These are phyloP conservation scores for Tachystola acroxantha DNA, from an alignment of 2,888 invertebrate species.

Conservation along the genomic window DNA sequence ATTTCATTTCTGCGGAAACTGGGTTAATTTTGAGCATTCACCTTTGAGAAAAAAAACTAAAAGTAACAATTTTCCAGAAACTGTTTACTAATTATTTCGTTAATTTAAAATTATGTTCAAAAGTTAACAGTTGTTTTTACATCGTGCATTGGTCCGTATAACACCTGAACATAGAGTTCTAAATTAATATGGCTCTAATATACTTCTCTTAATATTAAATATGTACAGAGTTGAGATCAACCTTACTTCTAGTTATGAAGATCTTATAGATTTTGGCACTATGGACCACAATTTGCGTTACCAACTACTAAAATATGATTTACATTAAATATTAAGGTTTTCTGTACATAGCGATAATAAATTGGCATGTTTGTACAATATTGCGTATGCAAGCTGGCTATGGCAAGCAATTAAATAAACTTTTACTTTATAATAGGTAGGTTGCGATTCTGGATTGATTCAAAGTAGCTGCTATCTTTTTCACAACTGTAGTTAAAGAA, in stretches of 20 bases:
- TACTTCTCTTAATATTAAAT: conserved; percentile 27
- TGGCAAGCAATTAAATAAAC: conserved; percentile 30
- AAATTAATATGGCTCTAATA: conserved; percentile 23
- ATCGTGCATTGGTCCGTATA: too few relatives aligned
- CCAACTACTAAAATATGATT: conserved; percentile 14
- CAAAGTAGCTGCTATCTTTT: too few relatives aligned
- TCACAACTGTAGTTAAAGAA: too few relatives aligned
- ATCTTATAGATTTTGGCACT: conserved; percentile 74
- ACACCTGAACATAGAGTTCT: background rate
- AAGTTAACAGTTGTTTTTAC: too few relatives aligned
- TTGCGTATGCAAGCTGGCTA: conserved; percentile 29
- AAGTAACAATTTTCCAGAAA: too few relatives aligned
- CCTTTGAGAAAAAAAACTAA: too few relatives aligned
- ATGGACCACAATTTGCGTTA: conserved; percentile 55
- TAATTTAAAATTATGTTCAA: too few relatives aligned
- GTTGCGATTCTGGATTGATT: background rate
- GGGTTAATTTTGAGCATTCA: too few relatives aligned
- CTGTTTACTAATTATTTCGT: too few relatives aligned
- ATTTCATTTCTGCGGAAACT: too few relatives aligned
- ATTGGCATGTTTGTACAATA: conserved; percentile 31
- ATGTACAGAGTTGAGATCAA: conserved; percentile 75
- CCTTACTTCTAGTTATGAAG: conserved; percentile 62
- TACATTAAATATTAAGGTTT: conserved; percentile 6
- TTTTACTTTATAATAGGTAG: background rate
- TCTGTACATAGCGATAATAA: conserved; percentile 21